Evolutionary conservation across 2,797 vertebrate genomes (phyloP), one percentile per base, ranked within the genome.

Genomic region (Eulemur rubriventer): DNA sequence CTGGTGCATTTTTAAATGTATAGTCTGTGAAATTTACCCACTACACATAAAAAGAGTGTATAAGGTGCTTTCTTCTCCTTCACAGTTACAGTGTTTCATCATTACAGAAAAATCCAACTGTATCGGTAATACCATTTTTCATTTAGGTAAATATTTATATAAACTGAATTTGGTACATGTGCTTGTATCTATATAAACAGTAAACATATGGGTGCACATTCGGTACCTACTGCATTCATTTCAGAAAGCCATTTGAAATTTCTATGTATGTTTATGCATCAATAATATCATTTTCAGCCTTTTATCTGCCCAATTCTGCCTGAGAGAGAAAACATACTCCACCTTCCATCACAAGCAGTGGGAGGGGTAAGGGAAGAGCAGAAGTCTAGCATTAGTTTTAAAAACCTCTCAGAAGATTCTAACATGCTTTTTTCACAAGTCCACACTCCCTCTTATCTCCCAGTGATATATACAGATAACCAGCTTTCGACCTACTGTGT

Each of bases 61-160:
- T 65, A 57, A 91, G 63, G 13, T 59, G 17, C 12, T n/a, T 33
- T 28, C 57, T 59, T 59, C 57, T 28, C 26, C 57, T 59, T 81
- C 82, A n/a, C n/a, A 55, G 73, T 48, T 48, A 86, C 55, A 65
- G 55, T 22, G 14, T 26, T 65, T 86, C 65, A 26, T 46, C 75
- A 55, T 65, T n/a, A 57, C 1, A 63, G 73, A 65, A 65, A 46
- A 78, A 80, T 14, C 33, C 43, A 91, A 63, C 57, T 86, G 46
- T 38, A 81, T 73, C 38, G 73, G 46, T 86, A 85, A 80, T 26
- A 65, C 30, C 14, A 24, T 73, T 72, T 95, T 86, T 38, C 38
- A 63, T 22, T 65, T 73, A 65, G 4, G 46, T 81, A 91, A 73
- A 28, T 91, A 95, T 87, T 95, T 91, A 95, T 20, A 17, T 33